Evolutionary conservation across 37 sponge, comb jelly and placozoan species (phyloP).

Genomic region (Aplysina aerophoba): DNA sequence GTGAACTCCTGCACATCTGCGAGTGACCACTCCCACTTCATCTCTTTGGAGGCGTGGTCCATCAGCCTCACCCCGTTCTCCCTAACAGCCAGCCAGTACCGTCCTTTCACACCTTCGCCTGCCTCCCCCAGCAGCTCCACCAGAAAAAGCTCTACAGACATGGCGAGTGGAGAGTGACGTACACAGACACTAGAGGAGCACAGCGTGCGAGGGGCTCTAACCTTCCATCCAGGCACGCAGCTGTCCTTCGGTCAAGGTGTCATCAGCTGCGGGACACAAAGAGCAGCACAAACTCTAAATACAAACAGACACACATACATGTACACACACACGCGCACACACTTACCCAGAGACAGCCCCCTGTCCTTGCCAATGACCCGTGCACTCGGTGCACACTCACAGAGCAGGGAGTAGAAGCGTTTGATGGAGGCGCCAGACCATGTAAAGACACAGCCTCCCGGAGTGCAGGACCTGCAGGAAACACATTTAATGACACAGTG

Average conservation of each 20-base stretch:
- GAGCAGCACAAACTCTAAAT: neutral
- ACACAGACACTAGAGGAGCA: neutral
- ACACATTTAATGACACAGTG: no score
- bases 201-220: neutral
- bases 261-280: conserved; percentile 20
- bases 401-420: conserved; percentile 1
- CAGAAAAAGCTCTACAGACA: neutral
- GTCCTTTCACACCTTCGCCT: neutral
- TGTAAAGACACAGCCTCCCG: neutral
- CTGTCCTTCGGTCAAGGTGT: conserved; percentile 4
- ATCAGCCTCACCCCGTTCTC: neutral
- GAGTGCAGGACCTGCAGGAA: neutral
- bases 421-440: neutral
- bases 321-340: neutral
- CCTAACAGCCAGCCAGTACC: neutral
- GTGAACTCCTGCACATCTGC: conserved; percentile 21
- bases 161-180: neutral
- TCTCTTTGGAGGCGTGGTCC: neutral
- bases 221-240: neutral
- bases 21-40: neutral
- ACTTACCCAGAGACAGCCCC: conserved; percentile 20
- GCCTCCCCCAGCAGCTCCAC: neutral
- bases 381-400: neutral
- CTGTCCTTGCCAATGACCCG: neutral
- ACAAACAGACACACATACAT: neutral